Percentiles rank a stretch among this genome's conserved stretches.
phyloP scores from a whole-genome alignment of 2,888 invertebrate species.

The Flexamia atlantica region DNA sequence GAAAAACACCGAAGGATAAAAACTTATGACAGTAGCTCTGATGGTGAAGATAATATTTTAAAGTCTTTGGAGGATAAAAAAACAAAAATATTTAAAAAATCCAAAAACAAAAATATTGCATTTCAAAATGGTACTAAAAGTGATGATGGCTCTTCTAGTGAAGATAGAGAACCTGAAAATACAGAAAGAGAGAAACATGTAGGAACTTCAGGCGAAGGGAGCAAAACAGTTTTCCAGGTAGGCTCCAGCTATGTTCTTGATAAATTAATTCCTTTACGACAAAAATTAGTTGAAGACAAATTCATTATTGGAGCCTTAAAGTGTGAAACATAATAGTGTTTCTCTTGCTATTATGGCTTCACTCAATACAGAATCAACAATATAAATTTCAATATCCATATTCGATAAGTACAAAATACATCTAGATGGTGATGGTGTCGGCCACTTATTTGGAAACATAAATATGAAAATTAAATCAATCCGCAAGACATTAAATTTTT shows the following conservation, averaged over 20 bases:
- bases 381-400: too few relatives aligned
- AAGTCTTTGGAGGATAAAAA: neutral
- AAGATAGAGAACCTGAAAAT: neutral
- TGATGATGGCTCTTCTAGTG: neutral
- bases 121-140: neutral
- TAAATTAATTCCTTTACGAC: too few relatives aligned
- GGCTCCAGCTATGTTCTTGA: neutral
- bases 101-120: neutral
- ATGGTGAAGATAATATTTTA: constrained; percentile 7
- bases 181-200: neutral
- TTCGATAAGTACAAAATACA: too few relatives aligned
- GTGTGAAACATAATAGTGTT: too few relatives aligned
- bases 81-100: neutral
- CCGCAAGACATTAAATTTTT: too few relatives aligned
- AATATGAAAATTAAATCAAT: too few relatives aligned
- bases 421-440: too few relatives aligned
- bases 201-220: neutral
- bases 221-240: neutral
- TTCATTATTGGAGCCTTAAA: too few relatives aligned
- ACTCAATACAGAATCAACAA: too few relatives aligned
- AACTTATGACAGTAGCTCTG: constrained; percentile 42
- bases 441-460: too few relatives aligned
- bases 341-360: too few relatives aligned
- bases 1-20: constrained; percentile 4
- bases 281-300: too few relatives aligned